phyloP scores from a whole-genome alignment of 2,888 invertebrate genomes.

The Eupelmus urozonus region DNA sequence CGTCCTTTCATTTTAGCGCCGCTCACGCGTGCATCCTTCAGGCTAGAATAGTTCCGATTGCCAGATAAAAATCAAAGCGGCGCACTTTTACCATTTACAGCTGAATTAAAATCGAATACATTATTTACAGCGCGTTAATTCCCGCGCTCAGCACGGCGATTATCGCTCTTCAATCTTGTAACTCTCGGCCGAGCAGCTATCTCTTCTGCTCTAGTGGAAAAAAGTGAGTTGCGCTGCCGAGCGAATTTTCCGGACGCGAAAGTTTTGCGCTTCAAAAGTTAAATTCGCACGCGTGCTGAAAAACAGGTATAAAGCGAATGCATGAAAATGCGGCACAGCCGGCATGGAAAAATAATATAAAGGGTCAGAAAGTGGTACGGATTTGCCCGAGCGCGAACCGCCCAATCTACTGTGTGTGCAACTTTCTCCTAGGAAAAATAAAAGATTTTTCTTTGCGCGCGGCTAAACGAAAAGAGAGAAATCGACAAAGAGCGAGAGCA shows the following conservation, averaged over 20 bases:
- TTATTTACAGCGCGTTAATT: slow-evolving; percentile 39
- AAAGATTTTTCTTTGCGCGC: too few species aligned
- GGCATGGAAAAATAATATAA: slow-evolving; percentile 1
- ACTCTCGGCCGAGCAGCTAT: not conserved
- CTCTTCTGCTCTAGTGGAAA: not conserved
- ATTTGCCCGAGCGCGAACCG: too few species aligned
- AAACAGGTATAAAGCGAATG: not conserved
- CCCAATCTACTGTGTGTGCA: too few species aligned
- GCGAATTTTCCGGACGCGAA: not conserved
- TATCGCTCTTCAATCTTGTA: slow-evolving; percentile 14
- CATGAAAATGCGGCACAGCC: too few species aligned
- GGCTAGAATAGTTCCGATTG: too few species aligned
- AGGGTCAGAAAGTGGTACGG: not conserved
- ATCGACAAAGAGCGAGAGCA: too few species aligned
- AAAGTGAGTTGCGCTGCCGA: not conserved
- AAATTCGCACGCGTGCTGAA: not conserved
- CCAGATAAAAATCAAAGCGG: slow-evolving; percentile 9
- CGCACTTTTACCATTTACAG: slow-evolving; percentile 12
- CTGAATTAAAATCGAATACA: slow-evolving; percentile 21
- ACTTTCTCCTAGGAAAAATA: too few species aligned
- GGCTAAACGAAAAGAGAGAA: too few species aligned
- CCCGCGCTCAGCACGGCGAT: not conserved
- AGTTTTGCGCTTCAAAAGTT: not conserved
- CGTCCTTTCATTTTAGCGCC: too few species aligned
- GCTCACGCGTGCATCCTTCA: not conserved